Conservation (phyloP, 2,113 vertebrate genomes). For the Lethenteron reissneri region DNA sequence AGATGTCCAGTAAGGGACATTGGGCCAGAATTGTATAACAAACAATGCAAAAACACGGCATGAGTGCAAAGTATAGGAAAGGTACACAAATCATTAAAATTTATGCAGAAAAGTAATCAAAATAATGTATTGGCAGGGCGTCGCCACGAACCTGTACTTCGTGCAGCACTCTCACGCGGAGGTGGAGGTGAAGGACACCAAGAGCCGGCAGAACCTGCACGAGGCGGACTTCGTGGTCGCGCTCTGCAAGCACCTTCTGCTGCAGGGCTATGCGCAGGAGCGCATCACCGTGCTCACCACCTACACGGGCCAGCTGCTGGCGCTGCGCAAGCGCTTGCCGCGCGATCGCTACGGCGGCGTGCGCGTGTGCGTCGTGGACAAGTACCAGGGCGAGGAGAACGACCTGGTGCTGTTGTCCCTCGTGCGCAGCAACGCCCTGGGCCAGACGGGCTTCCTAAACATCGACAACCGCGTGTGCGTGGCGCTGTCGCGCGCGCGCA, state of each 20-base stretch:
- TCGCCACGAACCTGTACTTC: conserved; percentile 55
- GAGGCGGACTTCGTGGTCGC: conserved; percentile 60
- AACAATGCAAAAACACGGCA: no score
- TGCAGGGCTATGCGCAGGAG: conserved; percentile 52
- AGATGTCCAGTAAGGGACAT: no score
- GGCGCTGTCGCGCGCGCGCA: conserved; percentile 71
- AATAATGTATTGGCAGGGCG: conserved; percentile 27
- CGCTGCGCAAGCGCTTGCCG: conserved; percentile 50
- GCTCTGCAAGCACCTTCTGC: conserved; percentile 50
- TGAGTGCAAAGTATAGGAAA: no score
- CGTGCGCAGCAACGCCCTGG: conserved; percentile 52
- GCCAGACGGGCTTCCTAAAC: conserved; percentile 52
- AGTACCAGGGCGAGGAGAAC: conserved; percentile 90
- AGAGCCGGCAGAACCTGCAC: conserved; percentile 55
- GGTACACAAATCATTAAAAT: background rate
- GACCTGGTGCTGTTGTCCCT: conserved; percentile 71
- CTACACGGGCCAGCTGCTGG: conserved; percentile 61
- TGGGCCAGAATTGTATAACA: no score
- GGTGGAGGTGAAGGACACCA: conserved; percentile 49
- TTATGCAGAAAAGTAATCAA: background rate
- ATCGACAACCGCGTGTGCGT: conserved; percentile 71
- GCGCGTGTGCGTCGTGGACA: conserved; percentile 76
- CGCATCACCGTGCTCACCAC: conserved; percentile 87
- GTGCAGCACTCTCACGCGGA: conserved; percentile 46
- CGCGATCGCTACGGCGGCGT: conserved; percentile 37